Conservation (phyloP, 2,888 invertebrate species). For the Dicranocentrus wangi region DNA sequence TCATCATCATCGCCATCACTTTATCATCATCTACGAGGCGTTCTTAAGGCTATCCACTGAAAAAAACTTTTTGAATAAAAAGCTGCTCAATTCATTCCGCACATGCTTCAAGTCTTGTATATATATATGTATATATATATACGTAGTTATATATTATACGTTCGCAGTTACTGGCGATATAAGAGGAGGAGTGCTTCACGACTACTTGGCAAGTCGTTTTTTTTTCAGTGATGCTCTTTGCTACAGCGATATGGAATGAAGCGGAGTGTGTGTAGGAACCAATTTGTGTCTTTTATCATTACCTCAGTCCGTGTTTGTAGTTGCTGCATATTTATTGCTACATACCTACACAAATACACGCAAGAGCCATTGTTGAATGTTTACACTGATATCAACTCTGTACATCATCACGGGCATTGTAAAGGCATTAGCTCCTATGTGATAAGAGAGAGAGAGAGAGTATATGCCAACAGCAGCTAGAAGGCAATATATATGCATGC, state of each 20-base stretch:
- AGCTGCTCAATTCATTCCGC: conserved; percentile 29
- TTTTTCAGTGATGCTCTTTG: no score
- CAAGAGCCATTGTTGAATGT: conserved; percentile 10
- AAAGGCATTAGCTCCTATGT: no score
- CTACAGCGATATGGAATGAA: no score
- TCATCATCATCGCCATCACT: conserved; percentile 23
- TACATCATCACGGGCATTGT: conserved; percentile 9
- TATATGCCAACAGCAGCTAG: not conserved
- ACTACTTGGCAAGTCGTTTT: no score
- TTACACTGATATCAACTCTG: conserved; percentile 17
- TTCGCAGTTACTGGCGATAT: no score
- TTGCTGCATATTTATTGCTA: conserved; percentile 6
- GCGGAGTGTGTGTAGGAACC: not conserved
- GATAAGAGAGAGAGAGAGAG: not conserved
- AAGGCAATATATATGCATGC: conserved; percentile 16
- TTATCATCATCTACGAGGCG: conserved; percentile 17
- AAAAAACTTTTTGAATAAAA: conserved; percentile 2
- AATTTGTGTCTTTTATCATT: conserved; percentile 28
- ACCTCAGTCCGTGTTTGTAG: not conserved
- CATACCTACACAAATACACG: conserved; percentile 20
- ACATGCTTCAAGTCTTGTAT: not conserved
- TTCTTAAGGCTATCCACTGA: conserved; percentile 21
- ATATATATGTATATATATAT: no score
- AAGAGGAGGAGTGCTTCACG: no score
- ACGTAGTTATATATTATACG: no score